Conservation (phyloP, 30 jellyfish, hydroid and myxozoan species). For the Aurelia sp. region DNA sequence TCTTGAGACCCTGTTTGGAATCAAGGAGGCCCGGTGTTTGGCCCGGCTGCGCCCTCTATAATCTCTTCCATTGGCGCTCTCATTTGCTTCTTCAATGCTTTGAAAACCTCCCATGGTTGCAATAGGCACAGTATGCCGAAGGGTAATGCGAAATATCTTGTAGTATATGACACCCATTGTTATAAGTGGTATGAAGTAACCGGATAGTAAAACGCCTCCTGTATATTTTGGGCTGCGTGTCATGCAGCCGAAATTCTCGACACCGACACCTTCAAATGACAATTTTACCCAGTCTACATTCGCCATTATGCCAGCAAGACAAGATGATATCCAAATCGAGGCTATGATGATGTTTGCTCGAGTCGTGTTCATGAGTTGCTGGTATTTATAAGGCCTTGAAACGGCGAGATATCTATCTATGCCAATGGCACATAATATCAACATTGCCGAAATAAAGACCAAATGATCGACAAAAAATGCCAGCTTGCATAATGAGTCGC, state of each 20-base stretch:
- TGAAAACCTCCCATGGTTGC: conserved; percentile 6
- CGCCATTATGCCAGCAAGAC: conserved; percentile 48
- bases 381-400: conserved; percentile 74
- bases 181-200: conserved; percentile 61
- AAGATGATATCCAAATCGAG: conserved; percentile 62
- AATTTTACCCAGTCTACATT: conserved; percentile 32
- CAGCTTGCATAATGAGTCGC: conserved; percentile 55
- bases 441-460: conserved; percentile 72
- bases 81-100: neutral
- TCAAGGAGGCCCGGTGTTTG: neutral
- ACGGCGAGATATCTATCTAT: conserved; percentile 82
- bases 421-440: conserved; percentile 80
- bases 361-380: conserved; percentile 42
- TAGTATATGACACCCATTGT: conserved; percentile 63
- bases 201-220: conserved; percentile 18
- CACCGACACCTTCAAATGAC: conserved; percentile 15
- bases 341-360: conserved; percentile 50
- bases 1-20: neutral
- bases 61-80: neutral
- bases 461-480: conserved; percentile 66
- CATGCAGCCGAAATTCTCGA: conserved; percentile 1
- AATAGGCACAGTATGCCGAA: conserved; percentile 59
- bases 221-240: conserved; percentile 1
- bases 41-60: neutral
- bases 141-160: conserved; percentile 68